Percentiles rank a stretch among this genome's conserved stretches.
These are phyloP conservation scores for Reticulitermes lucifugus DNA, from an alignment of 2,888 invertebrate species.

Conservation along the genomic window DNA sequence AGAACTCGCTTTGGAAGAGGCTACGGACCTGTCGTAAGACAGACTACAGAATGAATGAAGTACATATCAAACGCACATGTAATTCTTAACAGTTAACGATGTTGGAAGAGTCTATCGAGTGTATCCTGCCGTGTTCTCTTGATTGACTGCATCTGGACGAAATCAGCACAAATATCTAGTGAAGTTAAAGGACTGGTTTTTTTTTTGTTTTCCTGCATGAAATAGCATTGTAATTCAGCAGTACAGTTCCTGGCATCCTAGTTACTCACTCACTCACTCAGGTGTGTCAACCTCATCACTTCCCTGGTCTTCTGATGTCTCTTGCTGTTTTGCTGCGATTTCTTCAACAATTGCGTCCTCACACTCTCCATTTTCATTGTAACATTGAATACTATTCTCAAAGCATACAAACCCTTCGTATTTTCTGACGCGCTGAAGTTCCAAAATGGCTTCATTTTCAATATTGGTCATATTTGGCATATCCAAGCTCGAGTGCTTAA, in stretches of 20 bases:
- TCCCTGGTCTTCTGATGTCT: slow-evolving; percentile 6
- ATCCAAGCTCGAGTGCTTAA: neutral
- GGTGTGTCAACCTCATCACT: neutral
- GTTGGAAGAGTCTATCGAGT: no score
- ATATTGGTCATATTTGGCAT: neutral
- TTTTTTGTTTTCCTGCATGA: neutral
- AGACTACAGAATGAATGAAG: no score
- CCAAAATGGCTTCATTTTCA: neutral
- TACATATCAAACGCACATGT: no score
- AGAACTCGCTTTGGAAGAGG: no score
- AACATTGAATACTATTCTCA: neutral
- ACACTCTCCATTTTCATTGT: neutral
- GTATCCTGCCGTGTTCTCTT: no score
- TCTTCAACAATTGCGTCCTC: neutral
- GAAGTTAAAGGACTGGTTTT: neutral
- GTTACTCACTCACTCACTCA: neutral
- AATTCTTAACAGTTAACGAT: no score
- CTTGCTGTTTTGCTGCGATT: neutral
- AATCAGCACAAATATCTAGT: neutral
- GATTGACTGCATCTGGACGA: no score
- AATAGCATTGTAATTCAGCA: neutral
- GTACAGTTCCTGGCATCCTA: neutral
- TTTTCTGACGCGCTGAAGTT: no score
- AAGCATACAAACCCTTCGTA: no score
- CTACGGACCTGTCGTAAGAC: no score